A percentile compares a stretch with the other conserved stretches of the same genome.
Evolutionary conservation across 2,797 vertebrate genomes (phyloP).

Genomic region (Rhabdophis nuchalis): DNA sequence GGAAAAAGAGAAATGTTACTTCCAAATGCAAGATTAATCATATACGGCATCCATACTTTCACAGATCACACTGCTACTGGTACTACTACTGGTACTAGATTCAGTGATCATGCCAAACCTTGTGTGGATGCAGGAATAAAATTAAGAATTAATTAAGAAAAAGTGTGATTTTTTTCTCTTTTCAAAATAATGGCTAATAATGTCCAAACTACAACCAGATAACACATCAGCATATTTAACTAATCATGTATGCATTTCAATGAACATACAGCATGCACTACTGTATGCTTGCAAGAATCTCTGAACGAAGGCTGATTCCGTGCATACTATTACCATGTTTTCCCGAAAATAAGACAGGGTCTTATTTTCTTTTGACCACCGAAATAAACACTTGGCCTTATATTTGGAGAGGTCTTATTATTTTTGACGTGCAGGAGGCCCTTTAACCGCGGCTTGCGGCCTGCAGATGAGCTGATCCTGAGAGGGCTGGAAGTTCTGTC

Average conservation of each 20-base stretch:
- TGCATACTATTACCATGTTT: constrained; percentile 6
- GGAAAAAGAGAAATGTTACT: background rate
- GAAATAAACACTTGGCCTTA: no score
- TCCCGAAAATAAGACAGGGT: no score
- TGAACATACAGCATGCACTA: background rate
- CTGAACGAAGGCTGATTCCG: background rate
- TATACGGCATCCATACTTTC: background rate
- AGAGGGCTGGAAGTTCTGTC: no score
- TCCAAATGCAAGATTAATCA: background rate
- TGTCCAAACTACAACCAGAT: background rate
- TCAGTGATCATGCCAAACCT: background rate
- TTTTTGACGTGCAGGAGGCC: no score
- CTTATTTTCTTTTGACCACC: no score
- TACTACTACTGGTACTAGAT: background rate
- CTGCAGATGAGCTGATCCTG: no score
- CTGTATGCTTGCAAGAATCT: background rate
- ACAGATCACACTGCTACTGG: background rate
- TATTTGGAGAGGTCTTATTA: no score
- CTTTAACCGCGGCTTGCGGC: no score
- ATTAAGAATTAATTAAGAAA: background rate
- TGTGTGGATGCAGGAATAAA: background rate
- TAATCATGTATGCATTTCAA: background rate
- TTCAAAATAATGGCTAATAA: background rate
- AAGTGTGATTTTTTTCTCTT: background rate
- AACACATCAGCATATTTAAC: background rate